Conservation (phyloP, 1,140 invertebrate genomes). For the Colletes gigas region DNA sequence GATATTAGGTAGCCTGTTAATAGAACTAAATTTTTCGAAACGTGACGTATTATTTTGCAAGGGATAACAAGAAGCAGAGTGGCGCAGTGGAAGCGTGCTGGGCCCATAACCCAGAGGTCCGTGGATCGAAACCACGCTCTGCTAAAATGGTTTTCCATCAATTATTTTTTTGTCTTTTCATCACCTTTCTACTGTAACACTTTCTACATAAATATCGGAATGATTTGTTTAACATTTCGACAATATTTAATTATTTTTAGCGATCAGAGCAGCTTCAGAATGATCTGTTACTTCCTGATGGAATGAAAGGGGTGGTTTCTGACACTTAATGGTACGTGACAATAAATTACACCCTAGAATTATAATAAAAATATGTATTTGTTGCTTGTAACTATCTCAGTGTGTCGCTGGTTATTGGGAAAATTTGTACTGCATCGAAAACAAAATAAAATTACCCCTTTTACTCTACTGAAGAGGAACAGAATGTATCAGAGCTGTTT, state of each 20-base stretch:
- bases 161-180: not conserved
- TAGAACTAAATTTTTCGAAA: not conserved
- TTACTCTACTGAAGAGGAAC: too few relatives aligned
- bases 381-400: too few relatives aligned
- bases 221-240: not conserved
- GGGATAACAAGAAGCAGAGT: slow-evolving; percentile 86
- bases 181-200: not conserved
- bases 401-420: not conserved
- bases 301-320: too few relatives aligned
- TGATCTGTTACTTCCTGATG: too few relatives aligned
- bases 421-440: too few relatives aligned
- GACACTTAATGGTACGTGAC: not conserved
- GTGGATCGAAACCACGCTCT: slow-evolving; percentile 97
- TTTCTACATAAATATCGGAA: not conserved
- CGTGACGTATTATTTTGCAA: not conserved
- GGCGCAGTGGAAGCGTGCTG: slow-evolving; percentile 99
- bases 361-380: not conserved
- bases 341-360: not conserved
- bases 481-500: too few relatives aligned
- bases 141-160: slow-evolving; percentile 73
- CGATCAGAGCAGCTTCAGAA: too few relatives aligned
- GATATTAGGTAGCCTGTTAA: not conserved
- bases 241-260: not conserved
- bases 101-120: slow-evolving; percentile 99
- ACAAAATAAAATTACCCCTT: too few relatives aligned